Evolutionary conservation across 2,797 vertebrate genomes (phyloP).

Genomic region (Botia almorhae): DNA sequence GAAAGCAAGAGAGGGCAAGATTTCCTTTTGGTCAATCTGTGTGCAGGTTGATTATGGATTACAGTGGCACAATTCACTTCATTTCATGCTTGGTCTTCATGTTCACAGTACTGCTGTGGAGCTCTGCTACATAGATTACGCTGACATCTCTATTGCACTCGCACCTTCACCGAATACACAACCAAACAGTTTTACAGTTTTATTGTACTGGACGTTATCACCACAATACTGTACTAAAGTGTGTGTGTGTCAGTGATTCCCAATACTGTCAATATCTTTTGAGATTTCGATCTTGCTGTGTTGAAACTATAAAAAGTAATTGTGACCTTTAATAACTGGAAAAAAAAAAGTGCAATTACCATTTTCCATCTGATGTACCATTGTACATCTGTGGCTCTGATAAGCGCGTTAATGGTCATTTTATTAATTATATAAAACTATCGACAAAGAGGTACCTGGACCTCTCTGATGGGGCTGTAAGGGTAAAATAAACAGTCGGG

Average conservation of each 20-base stretch:
- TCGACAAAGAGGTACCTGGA: background rate
- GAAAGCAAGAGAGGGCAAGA: conserved; percentile 8
- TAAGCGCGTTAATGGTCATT: too few species aligned
- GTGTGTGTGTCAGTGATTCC: background rate
- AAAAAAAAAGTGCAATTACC: too few species aligned
- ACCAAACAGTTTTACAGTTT: background rate
- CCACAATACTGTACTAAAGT: background rate
- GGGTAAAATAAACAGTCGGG: too few species aligned
- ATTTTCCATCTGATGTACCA: too few species aligned
- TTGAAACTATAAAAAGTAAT: too few species aligned
- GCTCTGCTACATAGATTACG: conserved; percentile 29
- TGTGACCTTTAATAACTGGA: too few species aligned
- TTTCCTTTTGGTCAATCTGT: conserved; percentile 63
- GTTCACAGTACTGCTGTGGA: conserved; percentile 42
- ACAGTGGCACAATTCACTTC: conserved; percentile 63
- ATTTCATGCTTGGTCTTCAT: conserved; percentile 64
- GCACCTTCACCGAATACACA: background rate
- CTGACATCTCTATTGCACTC: conserved; percentile 51
- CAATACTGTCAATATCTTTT: background rate
- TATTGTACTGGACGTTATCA: background rate
- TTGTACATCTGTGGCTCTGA: too few species aligned
- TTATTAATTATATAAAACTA: too few species aligned
- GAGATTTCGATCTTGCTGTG: too few species aligned
- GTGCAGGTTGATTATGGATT: conserved; percentile 67
- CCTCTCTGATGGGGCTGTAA: too few species aligned